Conservation (phyloP, 2,113 vertebrate genomes). For the Grantiella picta region DNA sequence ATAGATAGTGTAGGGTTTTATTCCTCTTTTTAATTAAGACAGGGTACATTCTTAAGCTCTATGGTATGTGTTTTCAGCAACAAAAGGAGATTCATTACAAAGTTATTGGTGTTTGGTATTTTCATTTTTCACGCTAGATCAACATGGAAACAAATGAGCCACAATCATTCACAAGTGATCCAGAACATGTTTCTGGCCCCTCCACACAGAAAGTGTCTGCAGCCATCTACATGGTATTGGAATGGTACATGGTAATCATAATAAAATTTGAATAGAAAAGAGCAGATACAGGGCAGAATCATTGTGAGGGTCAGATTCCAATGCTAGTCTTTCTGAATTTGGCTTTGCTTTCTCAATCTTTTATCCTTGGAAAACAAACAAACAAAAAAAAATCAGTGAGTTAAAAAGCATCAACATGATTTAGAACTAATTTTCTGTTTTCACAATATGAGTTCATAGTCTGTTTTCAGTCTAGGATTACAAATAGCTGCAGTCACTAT, state of each 20-base stretch:
- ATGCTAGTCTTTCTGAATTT: not conserved
- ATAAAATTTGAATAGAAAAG: not conserved
- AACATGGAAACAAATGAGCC: not conserved
- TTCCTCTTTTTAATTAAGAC: not conserved
- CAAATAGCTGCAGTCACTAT: not conserved
- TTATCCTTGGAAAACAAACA: not conserved
- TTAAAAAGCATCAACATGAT: not conserved
- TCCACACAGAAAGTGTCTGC: not conserved
- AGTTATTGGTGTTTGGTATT: not conserved
- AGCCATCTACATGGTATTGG: not conserved
- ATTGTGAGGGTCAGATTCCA: not conserved
- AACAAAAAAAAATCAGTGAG: not conserved
- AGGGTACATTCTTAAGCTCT: not conserved
- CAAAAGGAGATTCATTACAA: not conserved
- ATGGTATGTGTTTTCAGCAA: not conserved
- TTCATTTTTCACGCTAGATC: not conserved
- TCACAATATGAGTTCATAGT: not conserved
- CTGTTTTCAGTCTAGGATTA: not conserved
- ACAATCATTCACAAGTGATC: not conserved
- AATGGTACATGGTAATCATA: not conserved
- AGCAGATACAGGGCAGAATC: not conserved
- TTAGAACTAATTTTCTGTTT: not conserved
- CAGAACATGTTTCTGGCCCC: not conserved
- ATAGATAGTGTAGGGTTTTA: fast-evolving
- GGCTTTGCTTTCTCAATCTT: not conserved